These are phyloP conservation scores for Coregonus suidteri DNA, from an alignment of 2,797 vertebrate species.

Conservation along the genomic window DNA sequence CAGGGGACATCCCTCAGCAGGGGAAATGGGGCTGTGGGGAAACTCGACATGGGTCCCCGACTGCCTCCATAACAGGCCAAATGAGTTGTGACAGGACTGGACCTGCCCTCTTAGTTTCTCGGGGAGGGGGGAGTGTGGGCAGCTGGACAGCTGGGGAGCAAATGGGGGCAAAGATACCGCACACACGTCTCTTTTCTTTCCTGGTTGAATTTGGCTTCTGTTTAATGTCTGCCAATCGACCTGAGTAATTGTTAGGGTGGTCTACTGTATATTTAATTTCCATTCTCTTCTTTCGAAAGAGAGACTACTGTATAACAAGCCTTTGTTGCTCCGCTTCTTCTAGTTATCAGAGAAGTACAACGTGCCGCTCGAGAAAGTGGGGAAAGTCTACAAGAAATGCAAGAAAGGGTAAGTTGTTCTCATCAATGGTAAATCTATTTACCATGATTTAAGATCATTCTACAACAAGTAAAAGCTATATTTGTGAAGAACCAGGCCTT, in stretches of 20 bases:
- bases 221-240: not conserved
- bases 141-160: not conserved
- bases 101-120: not conserved
- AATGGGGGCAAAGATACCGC: too few species aligned
- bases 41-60: constrained; percentile 8
- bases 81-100: constrained; percentile 16
- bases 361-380: constrained; percentile 91
- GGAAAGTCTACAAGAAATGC: constrained; percentile 98
- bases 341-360: constrained; percentile 98
- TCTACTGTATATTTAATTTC: too few species aligned
- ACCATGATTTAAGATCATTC: too few species aligned
- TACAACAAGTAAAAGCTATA: too few species aligned
- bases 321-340: constrained; percentile 25
- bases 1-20: constrained; percentile 18
- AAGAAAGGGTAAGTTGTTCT: constrained; percentile 93
- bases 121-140: too few species aligned
- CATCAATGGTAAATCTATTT: too few species aligned
- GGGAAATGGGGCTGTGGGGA: not conserved
- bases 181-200: not conserved
- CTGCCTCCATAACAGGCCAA: constrained; percentile 20
- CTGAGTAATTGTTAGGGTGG: not conserved
- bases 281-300: not conserved
- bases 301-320: not conserved
- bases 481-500: too few species aligned
- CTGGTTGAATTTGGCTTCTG: not conserved